phyloP scores from a whole-genome alignment of 1,140 invertebrate genomes.

The Uloborus diversus region DNA sequence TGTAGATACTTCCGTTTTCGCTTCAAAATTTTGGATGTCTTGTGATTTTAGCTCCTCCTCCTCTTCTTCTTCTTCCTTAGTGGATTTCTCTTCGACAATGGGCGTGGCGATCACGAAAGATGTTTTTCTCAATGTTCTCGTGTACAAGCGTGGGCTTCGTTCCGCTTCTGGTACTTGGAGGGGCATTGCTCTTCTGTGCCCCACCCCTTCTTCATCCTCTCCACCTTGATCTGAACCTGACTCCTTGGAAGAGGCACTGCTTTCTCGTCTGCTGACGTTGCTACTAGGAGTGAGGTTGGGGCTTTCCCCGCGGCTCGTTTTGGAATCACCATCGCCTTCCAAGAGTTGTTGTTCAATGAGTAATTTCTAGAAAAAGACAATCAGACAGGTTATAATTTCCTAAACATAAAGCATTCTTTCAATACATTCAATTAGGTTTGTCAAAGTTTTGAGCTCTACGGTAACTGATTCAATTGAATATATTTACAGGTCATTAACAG shows the following conservation, averaged over 20 bases:
- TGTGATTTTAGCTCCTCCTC: background rate
- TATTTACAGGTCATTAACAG: too few species aligned
- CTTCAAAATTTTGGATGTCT: background rate
- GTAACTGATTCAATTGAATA: too few species aligned
- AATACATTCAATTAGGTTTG: too few species aligned
- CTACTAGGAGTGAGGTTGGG: conserved; percentile 28
- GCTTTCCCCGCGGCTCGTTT: conserved; percentile 11
- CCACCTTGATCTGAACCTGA: conserved; percentile 19
- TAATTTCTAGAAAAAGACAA: conserved; percentile 20
- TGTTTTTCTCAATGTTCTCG: conserved; percentile 21
- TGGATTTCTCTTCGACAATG: conserved; percentile 34
- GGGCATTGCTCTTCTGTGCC: conserved; percentile 6
- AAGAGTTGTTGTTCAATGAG: conserved; percentile 39
- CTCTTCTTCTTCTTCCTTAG: conserved; percentile 31
- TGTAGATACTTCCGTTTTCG: background rate
- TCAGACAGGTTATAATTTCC: too few species aligned
- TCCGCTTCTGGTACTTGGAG: conserved; percentile 31
- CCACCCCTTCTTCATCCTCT: conserved; percentile 13
- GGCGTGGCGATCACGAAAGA: conserved; percentile 36
- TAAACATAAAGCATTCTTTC: too few species aligned
- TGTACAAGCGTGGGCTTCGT: conserved; percentile 7
- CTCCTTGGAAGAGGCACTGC: conserved; percentile 38
- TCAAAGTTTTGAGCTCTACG: too few species aligned
- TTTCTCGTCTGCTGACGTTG: conserved; percentile 37
- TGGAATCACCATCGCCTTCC: conserved; percentile 7